Percentiles rank a stretch among this genome's conserved stretches.
Evolutionary conservation across 2,797 vertebrate species (phyloP).

Genomic region (Babyrousa celebensis): DNA sequence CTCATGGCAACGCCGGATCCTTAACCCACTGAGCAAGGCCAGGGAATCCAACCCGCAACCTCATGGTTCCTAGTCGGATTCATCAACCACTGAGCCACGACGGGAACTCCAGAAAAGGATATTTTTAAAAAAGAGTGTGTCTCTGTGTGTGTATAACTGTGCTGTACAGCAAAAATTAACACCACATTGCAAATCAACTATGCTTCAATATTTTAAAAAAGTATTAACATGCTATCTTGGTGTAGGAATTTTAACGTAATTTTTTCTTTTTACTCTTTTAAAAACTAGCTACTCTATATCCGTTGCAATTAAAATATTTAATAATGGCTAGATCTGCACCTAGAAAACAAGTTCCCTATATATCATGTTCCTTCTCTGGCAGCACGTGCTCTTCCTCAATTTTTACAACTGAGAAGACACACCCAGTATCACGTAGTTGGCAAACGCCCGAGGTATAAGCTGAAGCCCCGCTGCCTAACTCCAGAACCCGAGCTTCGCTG

Average conservation of each 20-base stretch:
- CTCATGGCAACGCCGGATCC: too few species aligned
- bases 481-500: background rate
- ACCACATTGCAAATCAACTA: too few species aligned
- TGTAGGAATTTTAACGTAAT: background rate
- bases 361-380: background rate
- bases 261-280: background rate
- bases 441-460: background rate
- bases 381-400: background rate
- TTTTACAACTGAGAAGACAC: constrained; percentile 35
- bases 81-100: too few species aligned
- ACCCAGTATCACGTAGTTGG: background rate
- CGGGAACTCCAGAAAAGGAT: too few species aligned
- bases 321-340: background rate
- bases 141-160: too few species aligned
- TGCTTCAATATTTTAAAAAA: too few species aligned
- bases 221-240: background rate
- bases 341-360: background rate
- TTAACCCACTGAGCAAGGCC: too few species aligned
- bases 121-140: too few species aligned
- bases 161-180: too few species aligned
- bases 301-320: constrained; percentile 41
- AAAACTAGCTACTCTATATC: background rate
- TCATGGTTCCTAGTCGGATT: too few species aligned
- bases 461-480: background rate
- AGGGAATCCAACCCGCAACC: too few species aligned